Conservation (phyloP, 2,888 invertebrate genomes). For the Drosophila pullipes region DNA sequence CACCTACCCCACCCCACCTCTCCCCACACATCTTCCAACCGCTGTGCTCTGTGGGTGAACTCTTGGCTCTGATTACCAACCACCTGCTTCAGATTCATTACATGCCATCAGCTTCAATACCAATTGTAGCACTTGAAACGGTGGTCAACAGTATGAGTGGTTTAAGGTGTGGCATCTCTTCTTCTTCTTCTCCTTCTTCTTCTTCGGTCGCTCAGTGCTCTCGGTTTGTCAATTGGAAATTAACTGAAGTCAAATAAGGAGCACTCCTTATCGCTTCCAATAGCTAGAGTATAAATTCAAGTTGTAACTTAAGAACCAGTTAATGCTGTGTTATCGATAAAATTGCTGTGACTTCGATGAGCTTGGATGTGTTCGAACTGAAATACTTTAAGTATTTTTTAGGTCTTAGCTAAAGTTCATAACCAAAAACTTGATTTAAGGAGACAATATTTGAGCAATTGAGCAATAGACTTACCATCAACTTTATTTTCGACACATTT, state of each 20-base stretch:
- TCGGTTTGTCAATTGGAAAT: background rate
- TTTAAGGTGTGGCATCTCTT: background rate
- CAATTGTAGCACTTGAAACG: background rate
- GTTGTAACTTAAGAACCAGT: background rate
- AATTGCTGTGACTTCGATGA: no score
- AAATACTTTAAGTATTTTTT: background rate
- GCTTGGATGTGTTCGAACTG: background rate
- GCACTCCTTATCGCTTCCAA: background rate
- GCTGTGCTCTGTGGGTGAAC: conserved; percentile 3
- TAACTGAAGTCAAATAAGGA: background rate
- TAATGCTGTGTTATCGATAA: no score
- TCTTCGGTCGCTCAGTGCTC: background rate
- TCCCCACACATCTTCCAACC: background rate
- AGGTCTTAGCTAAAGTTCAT: background rate
- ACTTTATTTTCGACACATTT: background rate
- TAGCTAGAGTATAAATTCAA: background rate
- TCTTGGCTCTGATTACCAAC: conserved; percentile 3
- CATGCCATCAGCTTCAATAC: conserved; percentile 16
- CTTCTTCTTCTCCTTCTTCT: background rate
- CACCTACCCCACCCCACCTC: background rate
- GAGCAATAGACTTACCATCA: background rate
- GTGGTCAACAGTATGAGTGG: conserved; percentile 12
- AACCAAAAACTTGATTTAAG: background rate
- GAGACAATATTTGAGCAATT: background rate
- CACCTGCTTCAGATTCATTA: conserved; percentile 33